Conservation (phyloP, 2,113 vertebrate genomes). For the Calidris pygmaea region DNA sequence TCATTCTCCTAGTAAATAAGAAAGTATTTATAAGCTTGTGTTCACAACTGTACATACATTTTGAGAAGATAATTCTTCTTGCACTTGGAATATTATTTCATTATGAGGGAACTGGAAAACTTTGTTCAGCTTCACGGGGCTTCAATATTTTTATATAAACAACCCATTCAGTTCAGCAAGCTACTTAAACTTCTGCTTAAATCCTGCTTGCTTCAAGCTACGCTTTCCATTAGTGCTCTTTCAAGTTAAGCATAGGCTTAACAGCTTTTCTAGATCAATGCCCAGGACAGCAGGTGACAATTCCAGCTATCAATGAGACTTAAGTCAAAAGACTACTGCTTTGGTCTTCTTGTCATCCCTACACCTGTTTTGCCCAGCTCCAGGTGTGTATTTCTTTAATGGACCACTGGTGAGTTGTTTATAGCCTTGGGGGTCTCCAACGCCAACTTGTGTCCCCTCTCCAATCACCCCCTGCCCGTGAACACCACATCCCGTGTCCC, state of each 20-base stretch:
- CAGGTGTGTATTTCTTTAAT: background rate
- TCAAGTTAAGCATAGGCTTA: background rate
- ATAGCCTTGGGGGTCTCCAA: background rate
- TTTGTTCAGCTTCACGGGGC: background rate
- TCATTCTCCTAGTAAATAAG: background rate
- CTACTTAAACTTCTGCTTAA: background rate
- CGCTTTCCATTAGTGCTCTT: background rate
- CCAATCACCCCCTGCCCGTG: background rate
- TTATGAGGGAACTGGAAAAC: background rate
- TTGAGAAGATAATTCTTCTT: background rate
- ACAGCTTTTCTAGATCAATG: background rate
- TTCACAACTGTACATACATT: background rate
- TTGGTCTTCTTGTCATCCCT: background rate
- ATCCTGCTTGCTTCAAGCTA: background rate
- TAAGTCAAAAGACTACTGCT: background rate
- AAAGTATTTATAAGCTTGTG: background rate
- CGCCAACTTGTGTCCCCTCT: background rate
- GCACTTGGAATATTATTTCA: background rate
- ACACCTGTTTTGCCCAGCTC: background rate
- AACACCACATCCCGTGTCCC: accelerated
- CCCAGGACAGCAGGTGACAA: background rate
- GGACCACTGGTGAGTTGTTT: background rate
- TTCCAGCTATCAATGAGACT: background rate
- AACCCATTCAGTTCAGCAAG: background rate
- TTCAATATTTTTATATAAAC: background rate